Base-by-base conservation (phyloP, 2,888 invertebrate species). In the Tholera decimalis region DNA sequence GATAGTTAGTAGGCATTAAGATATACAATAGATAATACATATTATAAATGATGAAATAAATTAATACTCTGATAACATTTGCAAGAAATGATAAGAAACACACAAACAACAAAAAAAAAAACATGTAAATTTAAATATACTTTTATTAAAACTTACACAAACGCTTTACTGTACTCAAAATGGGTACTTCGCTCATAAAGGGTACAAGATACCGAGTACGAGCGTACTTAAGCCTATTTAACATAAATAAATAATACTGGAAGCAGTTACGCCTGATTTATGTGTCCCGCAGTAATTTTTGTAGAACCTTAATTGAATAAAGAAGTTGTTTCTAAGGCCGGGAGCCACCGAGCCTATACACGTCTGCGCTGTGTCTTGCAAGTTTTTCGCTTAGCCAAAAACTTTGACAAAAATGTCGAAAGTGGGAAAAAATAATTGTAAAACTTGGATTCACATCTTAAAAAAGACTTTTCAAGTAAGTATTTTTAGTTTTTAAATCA, bases 161-260 rank as follows among this genome's bases (percentile, higher is more conserved):
- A 64, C 30, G 53, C 55, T 74, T 66, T 70, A 61, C 59, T 68
- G 13, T 58, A 61, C 70, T 59, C 50, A 62, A 47, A 73, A 69
- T 60, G 61, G 65, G 65, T 69, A 67, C 69, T 76, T 72, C 61
- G 70, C 83, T 78, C 78, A 79, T 80, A 87, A 88, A 85, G 83
- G 85, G 82, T 82, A 60, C 77, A 80, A 80, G 76, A 80, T 81
- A 82, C 83, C 73, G 67, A 82, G 82, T 82, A 83, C 82, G 83
- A 83, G 79, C 78, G 81, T 85, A 84, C 89, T 88, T 88, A 89
- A 87, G 88, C 87, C 87, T 91, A 88, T 91, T 91, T 92, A 88
- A 87, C 90, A 91, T 92, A 91, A 91, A 91, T 91, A 92, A 90
- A 91, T 91, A 91, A 92, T 88, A 89, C 86, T 80, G 83, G 79